phyloP scores from a whole-genome alignment of 1,140 invertebrate genomes.

The Cylas formicarius region DNA sequence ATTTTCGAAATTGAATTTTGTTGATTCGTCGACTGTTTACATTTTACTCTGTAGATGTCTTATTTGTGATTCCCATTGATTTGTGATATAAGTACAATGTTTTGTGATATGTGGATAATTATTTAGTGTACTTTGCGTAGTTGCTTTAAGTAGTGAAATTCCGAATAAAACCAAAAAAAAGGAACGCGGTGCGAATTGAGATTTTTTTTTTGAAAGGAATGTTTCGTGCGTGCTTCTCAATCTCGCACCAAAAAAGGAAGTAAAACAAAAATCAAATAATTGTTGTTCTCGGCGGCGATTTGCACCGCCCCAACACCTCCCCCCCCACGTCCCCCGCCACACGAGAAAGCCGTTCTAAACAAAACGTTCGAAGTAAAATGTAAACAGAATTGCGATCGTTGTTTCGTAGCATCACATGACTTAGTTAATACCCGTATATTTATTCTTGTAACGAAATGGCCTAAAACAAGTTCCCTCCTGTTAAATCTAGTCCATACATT shows the following conservation, averaged over 20 bases:
- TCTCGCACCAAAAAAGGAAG: no score
- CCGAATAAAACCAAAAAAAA: background rate
- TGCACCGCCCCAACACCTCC: background rate
- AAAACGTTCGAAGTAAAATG: conserved; percentile 15
- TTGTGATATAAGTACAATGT: conserved; percentile 26
- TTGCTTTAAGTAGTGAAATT: conserved; percentile 9
- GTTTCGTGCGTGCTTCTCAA: no score
- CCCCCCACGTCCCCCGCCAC: background rate
- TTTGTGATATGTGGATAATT: conserved; percentile 24
- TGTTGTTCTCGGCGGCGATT: no score
- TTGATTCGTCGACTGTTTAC: conserved; percentile 15
- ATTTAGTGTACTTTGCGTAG: conserved; percentile 13
- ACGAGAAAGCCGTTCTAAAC: background rate
- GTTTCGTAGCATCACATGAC: conserved; percentile 28
- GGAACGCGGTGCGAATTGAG: background rate
- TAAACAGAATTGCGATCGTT: conserved; percentile 11
- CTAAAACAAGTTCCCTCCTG: conserved; percentile 39
- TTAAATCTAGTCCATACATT: conserved; percentile 38
- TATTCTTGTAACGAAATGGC: conserved; percentile 33
- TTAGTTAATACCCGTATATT: conserved; percentile 10
- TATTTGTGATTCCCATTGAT: conserved; percentile 16
- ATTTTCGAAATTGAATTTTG: conserved; percentile 7
- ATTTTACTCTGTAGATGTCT: conserved; percentile 12
- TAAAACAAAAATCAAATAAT: no score
- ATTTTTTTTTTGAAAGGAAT: background rate